Evolutionary conservation across 2,797 vertebrate genomes (phyloP).

Genomic region (Coendou prehensilis): DNA sequence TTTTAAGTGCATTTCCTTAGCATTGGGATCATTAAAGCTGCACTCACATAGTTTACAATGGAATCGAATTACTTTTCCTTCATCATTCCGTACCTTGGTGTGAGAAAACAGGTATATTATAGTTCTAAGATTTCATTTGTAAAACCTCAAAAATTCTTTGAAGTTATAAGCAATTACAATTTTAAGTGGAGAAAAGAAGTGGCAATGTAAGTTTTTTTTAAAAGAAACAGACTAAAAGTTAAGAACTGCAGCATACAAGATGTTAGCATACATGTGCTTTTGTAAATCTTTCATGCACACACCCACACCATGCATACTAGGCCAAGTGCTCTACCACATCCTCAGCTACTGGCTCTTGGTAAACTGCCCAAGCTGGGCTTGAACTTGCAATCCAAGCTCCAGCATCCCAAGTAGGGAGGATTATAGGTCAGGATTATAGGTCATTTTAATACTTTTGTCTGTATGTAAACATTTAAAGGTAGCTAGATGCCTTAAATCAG

Average conservation of each 20-base stretch:
- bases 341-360: neutral
- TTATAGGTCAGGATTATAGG: neutral
- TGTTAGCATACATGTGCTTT: neutral
- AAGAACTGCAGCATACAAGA: neutral
- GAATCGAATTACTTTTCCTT: conserved; percentile 98
- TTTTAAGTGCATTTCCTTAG: conserved; percentile 99
- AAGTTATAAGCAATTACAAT: conserved; percentile 7
- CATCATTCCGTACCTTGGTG: conserved; percentile 96
- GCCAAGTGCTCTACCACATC: neutral
- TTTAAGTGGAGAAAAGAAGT: neutral
- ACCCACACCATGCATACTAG: neutral
- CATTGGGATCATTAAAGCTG: conserved; percentile 99
- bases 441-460: conserved; percentile 1
- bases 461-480: neutral
- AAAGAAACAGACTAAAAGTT: neutral
- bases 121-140: conserved; percentile 52
- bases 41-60: conserved; percentile 99
- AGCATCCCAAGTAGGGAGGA: neutral
- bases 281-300: neutral
- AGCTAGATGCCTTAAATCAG: neutral
- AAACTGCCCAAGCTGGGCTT: neutral
- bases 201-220: neutral
- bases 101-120: conserved; percentile 21
- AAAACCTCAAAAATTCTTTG: neutral
- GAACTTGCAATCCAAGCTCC: neutral